Percentiles rank a stretch among this genome's conserved stretches.
Conservation (phyloP, 1,140 invertebrate genomes). For the Polypedilum pembai region DNA sequence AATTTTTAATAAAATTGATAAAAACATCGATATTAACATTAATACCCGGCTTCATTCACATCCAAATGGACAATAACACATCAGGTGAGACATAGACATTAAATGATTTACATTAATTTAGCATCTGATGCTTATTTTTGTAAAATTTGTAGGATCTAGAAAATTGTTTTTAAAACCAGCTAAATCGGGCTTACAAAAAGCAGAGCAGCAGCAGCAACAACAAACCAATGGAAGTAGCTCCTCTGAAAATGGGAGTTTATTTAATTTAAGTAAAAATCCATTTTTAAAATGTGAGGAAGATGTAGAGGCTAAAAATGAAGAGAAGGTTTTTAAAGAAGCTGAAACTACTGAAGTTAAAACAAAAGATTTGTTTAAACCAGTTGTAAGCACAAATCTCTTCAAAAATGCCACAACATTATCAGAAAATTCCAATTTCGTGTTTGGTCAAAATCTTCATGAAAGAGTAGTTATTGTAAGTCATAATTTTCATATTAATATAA, state of each 20-base stretch:
- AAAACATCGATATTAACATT: too few species aligned
- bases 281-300: background rate
- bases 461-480: conserved; percentile 53
- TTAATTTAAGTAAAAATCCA: background rate
- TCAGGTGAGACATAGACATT: too few species aligned
- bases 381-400: background rate
- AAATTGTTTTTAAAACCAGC: background rate
- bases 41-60: too few species aligned
- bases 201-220: background rate
- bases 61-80: too few species aligned
- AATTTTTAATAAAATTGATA: too few species aligned
- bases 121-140: too few species aligned
- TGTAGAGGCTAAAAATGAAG: background rate
- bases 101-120: too few species aligned
- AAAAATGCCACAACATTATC: background rate
- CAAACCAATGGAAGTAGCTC: background rate
- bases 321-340: background rate
- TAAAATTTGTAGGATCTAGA: background rate
- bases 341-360: background rate
- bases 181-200: background rate
- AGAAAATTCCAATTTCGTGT: conserved; percentile 62
- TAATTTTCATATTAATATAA: background rate
- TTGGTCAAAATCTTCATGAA: conserved; percentile 86
- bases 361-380: background rate
- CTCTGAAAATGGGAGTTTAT: background rate